Evolutionary conservation across 53 echinoderm and acorn worm genomes (phyloP), one percentile per base, ranked within the genome.

Genomic region (Luidia sarsii): DNA sequence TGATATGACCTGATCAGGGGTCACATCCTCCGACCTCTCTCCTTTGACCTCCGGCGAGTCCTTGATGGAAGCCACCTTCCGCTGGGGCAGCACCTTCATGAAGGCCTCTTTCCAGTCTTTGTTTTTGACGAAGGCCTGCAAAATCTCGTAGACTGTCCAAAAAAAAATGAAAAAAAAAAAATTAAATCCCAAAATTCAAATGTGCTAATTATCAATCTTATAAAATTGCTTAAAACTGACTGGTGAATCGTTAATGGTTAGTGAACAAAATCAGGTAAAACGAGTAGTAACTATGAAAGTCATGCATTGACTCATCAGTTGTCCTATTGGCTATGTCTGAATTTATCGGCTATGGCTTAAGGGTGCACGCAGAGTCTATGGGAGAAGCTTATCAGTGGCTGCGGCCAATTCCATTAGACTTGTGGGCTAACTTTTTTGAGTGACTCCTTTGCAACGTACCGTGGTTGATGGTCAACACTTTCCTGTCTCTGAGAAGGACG

Each of bases 391-490:
- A 20, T 4, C 53, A 18, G 3, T 34, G n/a, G n/a, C n/a, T n/a
- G n/a, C n/a, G n/a, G n/a, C n/a, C n/a, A n/a, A n/a, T n/a, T n/a
- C n/a, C n/a, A n/a, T n/a, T n/a, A n/a, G n/a, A n/a, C n/a, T n/a
- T n/a, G n/a, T n/a, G n/a, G n/a, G n/a, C n/a, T n/a, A n/a, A n/a
- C n/a, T n/a, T n/a, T n/a, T n/a, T n/a, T n/a, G n/a, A n/a, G n/a
- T n/a, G n/a, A n/a, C n/a, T n/a, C n/a, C n/a, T n/a, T n/a, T n/a
- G n/a, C n/a, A n/a, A 66, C 88, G 38, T 83, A 96, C 96, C 96
- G 63, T 96, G 96, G 77, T 96, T 96, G 10, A 96, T 88, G 29
- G 90, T 75, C 9, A 96, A 55, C 4, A 96, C 93, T 57, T 93
- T 96, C 23, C 96, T 80, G 7, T 90, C 75, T 30, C 91, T 88